A percentile compares a stretch with the other conserved stretches of the same genome.
Evolutionary conservation across 2,113 vertebrate species (phyloP).

Genomic region (Podilymbus podiceps): DNA sequence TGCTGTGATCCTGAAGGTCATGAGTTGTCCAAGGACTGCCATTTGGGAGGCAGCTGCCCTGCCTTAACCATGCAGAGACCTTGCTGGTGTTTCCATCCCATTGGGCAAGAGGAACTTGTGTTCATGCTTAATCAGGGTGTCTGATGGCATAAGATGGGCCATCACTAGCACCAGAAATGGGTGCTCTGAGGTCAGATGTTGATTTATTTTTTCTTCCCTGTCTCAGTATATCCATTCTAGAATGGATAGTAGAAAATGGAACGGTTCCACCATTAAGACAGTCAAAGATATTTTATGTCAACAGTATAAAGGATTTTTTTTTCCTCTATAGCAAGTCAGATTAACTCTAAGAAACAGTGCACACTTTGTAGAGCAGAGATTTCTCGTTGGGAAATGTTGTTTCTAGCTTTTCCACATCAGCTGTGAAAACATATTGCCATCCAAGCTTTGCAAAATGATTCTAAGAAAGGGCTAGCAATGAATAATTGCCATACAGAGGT

Average conservation of each 20-base stretch:
- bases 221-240: background rate
- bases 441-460: constrained; percentile 43
- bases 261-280: background rate
- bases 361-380: constrained; percentile 25
- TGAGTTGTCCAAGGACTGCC: background rate
- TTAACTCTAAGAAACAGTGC: constrained; percentile 29
- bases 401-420: constrained; percentile 47
- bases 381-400: constrained; percentile 18
- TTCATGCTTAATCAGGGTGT: background rate
- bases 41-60: background rate
- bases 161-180: background rate
- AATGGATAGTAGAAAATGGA: background rate
- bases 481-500: constrained; percentile 15
- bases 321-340: background rate
- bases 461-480: constrained; percentile 28
- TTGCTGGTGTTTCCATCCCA: background rate
- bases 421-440: constrained; percentile 51
- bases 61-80: background rate
- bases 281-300: background rate
- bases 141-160: background rate
- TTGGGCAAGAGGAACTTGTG: background rate
- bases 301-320: background rate
- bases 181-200: background rate
- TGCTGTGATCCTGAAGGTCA: constrained; percentile 26
- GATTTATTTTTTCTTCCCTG: background rate